These are phyloP conservation scores for Apodemus speciosus DNA, from an alignment of 2,113 vertebrate species.

Conservation along the genomic window DNA sequence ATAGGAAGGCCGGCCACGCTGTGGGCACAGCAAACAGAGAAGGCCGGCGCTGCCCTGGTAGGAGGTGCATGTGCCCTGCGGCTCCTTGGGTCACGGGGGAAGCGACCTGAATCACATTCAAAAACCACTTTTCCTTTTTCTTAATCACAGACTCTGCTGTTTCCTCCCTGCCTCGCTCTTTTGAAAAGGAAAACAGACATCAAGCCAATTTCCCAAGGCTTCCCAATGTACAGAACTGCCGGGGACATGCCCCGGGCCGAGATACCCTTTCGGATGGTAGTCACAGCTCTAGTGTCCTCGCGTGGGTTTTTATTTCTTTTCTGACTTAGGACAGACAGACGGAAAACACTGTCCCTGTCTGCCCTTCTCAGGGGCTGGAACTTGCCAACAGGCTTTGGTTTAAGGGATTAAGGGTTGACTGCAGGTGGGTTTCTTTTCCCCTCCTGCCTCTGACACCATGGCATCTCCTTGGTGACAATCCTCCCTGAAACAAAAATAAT, in stretches of 20 bases:
- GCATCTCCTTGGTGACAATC: conserved; percentile 84
- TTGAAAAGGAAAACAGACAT: background rate
- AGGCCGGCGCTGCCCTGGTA: background rate
- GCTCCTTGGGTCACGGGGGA: background rate
- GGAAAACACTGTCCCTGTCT: background rate
- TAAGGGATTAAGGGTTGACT: conserved; percentile 77
- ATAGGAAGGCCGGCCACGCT: background rate
- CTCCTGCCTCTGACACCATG: conserved; percentile 83
- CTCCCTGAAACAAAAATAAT: conserved; percentile 84
- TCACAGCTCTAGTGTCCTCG: background rate
- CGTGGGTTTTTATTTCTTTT: background rate
- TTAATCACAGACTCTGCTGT: background rate
- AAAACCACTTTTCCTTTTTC: conserved; percentile 41
- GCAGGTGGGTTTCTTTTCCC: conserved; percentile 80
- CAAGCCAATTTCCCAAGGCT: background rate
- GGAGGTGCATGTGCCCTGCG: rapidly evolving
- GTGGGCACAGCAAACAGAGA: background rate
- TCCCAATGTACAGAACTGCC: background rate
- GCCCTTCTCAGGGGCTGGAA: conserved; percentile 79
- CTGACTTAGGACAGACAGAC: background rate
- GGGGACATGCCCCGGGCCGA: rapidly evolving
- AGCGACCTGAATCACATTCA: background rate
- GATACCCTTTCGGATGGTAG: background rate
- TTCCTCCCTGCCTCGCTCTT: background rate
- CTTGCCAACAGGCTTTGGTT: conserved; percentile 82